Base-by-base conservation (phyloP, 2,113 vertebrate species). In the Caranx melampygus region DNA sequence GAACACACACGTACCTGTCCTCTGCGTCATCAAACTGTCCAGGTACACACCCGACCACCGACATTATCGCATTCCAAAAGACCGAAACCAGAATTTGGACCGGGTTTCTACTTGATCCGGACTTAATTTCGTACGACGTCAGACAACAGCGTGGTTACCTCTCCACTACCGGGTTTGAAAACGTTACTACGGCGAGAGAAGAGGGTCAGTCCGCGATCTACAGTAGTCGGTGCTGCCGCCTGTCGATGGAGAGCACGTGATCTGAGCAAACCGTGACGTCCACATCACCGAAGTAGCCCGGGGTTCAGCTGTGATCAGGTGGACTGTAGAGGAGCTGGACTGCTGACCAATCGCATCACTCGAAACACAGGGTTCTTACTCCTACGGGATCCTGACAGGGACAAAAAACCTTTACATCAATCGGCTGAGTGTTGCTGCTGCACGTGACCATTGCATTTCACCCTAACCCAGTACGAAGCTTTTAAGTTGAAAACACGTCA, bases 21-120 rank as follows among this genome's bases (percentile, higher is more conserved):
- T 87, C 90, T 6, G 72, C 90, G 82, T 92, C 90, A 83, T 92
- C 91, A 83, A 92, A 92, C 79, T 92, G 91, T 18, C 88, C 91
- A 10, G 82, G 74, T 15, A 81, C 72, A 6, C 31, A 35, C 0
- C 8, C 69, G 5, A 51, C 15, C 75, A 26, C 55, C 40, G 73
- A 87, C 91, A 92, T 92, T 65, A 70, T 70, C 68, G 81, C 54
- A 33, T 6, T 2, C 6, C 55, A 55, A 16, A n/a, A 33, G 3
- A 40, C 21, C 4, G 54, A 6, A 16, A 52, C 5, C 40, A 26
- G n/a, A 37, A 21, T 11, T 7, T 40, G 15, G 52, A 55, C 20
- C 35, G 3, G 34, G 6, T n/a, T n/a, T 65, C 52, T 2, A 4
- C 3, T 5, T 1, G 52, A 37, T 21, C 34, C 20, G 3, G 3